phyloP scores from a whole-genome alignment of 2,113 vertebrate genomes.

The Dermatemys mawii region DNA sequence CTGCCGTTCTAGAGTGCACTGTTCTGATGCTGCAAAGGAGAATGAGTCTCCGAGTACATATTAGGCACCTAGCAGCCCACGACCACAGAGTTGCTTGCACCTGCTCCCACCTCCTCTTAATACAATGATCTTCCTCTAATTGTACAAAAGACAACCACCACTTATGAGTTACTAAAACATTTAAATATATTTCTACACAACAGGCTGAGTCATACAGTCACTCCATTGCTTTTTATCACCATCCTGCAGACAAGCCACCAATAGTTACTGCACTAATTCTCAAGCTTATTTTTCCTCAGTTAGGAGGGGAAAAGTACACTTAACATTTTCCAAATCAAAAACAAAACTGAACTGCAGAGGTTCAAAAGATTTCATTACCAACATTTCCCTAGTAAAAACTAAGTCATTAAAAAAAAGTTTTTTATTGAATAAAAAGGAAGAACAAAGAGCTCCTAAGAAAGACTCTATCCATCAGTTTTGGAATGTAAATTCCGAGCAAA shows the following conservation, averaged over 20 bases:
- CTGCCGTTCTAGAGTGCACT: not conserved
- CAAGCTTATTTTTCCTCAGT: conserved; percentile 37
- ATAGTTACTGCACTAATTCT: conserved; percentile 42
- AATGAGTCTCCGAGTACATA: not conserved
- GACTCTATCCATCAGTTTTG: conserved; percentile 74
- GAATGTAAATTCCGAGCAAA: conserved; percentile 78
- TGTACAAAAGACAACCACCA: conserved; percentile 59
- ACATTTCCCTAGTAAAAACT: conserved; percentile 69
- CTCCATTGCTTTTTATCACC: conserved; percentile 11
- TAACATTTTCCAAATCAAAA: conserved; percentile 67
- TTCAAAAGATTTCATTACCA: conserved; percentile 66
- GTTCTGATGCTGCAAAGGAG: not conserved
- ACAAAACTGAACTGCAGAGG: conserved; percentile 52
- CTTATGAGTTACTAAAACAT: conserved; percentile 69
- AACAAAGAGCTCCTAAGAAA: conserved; percentile 69
- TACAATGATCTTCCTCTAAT: not conserved
- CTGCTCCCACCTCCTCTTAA: not conserved
- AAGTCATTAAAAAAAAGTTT: conserved; percentile 48
- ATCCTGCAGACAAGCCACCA: conserved; percentile 52
- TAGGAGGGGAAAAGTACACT: conserved; percentile 58
- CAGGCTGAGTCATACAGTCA: conserved; percentile 48
- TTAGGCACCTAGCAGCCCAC: not conserved
- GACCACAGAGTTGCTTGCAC: not conserved
- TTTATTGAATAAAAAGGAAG: conserved; percentile 42
- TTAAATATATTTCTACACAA: conserved; percentile 77